Evolutionary conservation across 2,888 invertebrate species (phyloP).

Genomic region (Papilio gigon): DNA sequence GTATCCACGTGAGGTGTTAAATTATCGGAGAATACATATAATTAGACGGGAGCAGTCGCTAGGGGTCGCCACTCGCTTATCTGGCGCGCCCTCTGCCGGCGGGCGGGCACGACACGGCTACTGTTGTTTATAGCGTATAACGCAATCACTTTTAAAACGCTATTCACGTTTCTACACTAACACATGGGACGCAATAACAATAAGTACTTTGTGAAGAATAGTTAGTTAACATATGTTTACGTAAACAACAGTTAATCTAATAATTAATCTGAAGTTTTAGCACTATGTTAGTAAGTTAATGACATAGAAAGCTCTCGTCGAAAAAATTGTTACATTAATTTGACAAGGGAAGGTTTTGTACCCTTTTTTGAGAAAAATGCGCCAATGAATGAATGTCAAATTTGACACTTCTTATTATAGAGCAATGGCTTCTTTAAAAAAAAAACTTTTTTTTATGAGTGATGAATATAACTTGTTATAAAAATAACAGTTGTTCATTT

Average conservation of each 20-base stretch:
- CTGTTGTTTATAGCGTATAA: slow-evolving; percentile 11
- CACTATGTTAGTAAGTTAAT: too few species aligned
- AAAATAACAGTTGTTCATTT: slow-evolving; percentile 19
- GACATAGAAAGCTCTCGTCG: too few species aligned
- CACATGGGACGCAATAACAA: neutral
- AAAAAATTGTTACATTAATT: too few species aligned
- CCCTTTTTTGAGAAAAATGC: too few species aligned
- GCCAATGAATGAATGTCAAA: too few species aligned
- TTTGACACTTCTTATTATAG: too few species aligned
- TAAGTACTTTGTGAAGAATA: neutral
- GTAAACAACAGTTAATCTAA: too few species aligned
- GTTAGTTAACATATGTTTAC: too few species aligned
- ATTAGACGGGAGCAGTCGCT: slow-evolving; percentile 20
- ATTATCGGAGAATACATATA: slow-evolving; percentile 41
- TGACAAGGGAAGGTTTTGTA: too few species aligned
- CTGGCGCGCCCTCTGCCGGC: slow-evolving; percentile 42
- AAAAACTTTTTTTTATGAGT: too few species aligned
- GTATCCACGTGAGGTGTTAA: slow-evolving; percentile 40
- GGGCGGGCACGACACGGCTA: slow-evolving; percentile 34
- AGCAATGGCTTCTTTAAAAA: too few species aligned
- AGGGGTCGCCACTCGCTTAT: slow-evolving; percentile 37
- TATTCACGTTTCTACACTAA: neutral
- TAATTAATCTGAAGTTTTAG: too few species aligned
- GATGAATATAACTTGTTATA: neutral
- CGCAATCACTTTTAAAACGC: slow-evolving; percentile 3